Conservation (phyloP, 2,113 vertebrate genomes). For the Antigone vipio region DNA sequence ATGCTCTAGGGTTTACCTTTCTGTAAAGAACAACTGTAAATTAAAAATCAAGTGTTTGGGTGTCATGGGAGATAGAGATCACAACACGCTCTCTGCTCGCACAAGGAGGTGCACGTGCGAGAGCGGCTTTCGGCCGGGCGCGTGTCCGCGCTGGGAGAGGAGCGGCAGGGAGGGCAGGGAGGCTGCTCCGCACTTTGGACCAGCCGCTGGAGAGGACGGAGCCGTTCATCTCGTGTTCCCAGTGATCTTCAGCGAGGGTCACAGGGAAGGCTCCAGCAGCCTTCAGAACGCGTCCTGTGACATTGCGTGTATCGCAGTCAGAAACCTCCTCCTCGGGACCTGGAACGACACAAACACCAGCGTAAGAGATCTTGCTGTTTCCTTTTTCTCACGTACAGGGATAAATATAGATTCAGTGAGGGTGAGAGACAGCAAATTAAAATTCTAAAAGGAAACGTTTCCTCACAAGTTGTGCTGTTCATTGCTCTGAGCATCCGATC, state of each 20-base stretch:
- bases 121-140: fast-evolving
- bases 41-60: neutral
- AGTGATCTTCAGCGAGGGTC: fast-evolving
- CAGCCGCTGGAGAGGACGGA: neutral
- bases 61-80: neutral
- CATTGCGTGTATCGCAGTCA: fast-evolving
- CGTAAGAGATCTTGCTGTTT: neutral
- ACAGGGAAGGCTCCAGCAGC: neutral
- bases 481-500: neutral
- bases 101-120: fast-evolving
- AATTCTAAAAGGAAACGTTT: neutral
- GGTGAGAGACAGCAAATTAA: constrained; percentile 40
- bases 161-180: neutral
- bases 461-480: neutral
- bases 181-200: fast-evolving
- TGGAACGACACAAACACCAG: neutral
- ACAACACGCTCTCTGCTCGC: fast-evolving
- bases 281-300: fast-evolving
- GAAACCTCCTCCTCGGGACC: fast-evolving
- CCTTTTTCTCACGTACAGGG: neutral
- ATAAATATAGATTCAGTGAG: constrained; percentile 14
- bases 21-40: neutral
- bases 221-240: fast-evolving
- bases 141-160: neutral
- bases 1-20: neutral